Evolutionary conservation across 1,140 invertebrate genomes (phyloP).

Genomic region (Oncopeltus fasciatus): DNA sequence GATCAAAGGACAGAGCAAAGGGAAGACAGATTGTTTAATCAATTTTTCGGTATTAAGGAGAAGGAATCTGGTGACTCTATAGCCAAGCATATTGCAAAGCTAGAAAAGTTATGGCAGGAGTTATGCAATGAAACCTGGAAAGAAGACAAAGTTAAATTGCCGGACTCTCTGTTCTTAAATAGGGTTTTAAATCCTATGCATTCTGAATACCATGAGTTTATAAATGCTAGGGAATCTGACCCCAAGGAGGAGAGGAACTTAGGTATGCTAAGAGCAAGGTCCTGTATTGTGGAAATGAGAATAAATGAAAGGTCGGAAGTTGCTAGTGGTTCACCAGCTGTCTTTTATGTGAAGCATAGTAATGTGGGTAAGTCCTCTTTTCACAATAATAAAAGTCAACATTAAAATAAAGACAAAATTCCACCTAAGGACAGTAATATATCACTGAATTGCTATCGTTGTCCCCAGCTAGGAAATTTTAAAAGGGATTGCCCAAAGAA

Average conservation of each 20-base stretch:
- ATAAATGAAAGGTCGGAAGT: not conserved
- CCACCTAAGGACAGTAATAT: not conserved
- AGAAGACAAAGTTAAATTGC: slow-evolving; percentile 20
- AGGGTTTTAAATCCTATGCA: slow-evolving; percentile 21
- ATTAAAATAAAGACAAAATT: not conserved
- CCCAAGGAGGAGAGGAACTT: slow-evolving; percentile 5
- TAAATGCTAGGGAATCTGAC: slow-evolving; percentile 24
- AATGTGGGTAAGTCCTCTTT: too few relatives aligned
- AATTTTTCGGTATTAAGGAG: slow-evolving; percentile 24
- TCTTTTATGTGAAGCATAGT: too few relatives aligned
- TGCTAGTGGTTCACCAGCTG: too few relatives aligned
- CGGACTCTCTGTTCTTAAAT: slow-evolving; percentile 23
- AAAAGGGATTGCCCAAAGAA: too few relatives aligned
- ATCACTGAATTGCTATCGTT: not conserved
- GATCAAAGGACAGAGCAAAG: slow-evolving; percentile 25
- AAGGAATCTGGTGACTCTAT: slow-evolving; percentile 22
- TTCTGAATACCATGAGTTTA: slow-evolving; percentile 23
- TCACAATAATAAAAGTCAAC: not conserved
- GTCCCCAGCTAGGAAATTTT: too few relatives aligned
- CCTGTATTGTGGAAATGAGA: not conserved
- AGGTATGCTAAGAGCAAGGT: not conserved
- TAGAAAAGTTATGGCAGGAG: slow-evolving; percentile 24
- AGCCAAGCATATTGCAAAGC: slow-evolving; percentile 21
- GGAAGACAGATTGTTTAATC: slow-evolving; percentile 24
- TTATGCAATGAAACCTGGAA: slow-evolving; percentile 25